Conservation (phyloP, 2,113 vertebrate genomes). For the Nesoenas mayeri region DNA sequence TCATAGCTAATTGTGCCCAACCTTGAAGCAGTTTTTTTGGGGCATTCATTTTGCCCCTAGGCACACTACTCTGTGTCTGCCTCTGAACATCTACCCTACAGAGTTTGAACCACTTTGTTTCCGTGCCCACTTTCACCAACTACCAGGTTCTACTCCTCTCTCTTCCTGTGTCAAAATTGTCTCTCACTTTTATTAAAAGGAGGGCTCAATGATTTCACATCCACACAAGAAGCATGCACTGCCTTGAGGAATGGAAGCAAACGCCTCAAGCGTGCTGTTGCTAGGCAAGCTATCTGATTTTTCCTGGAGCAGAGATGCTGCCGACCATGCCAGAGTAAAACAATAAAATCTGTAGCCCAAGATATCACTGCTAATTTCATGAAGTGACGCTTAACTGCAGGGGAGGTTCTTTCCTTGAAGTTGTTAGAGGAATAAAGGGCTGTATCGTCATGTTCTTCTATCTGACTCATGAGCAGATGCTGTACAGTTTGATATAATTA, state of each 20-base stretch:
- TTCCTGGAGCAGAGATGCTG: not conserved
- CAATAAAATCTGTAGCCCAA: constrained; percentile 9
- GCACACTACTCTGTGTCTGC: not conserved
- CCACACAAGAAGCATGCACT: not conserved
- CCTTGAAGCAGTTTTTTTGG: not conserved
- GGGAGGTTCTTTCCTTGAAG: constrained; percentile 45
- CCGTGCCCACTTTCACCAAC: not conserved
- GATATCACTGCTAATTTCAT: constrained; percentile 24
- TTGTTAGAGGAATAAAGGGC: constrained; percentile 12
- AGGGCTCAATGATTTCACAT: not conserved
- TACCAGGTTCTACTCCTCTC: not conserved
- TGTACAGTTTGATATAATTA: constrained; percentile 39
- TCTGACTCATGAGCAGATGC: constrained; percentile 57
- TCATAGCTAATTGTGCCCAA: not conserved
- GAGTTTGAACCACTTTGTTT: not conserved
- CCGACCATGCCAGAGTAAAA: not conserved
- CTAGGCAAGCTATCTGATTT: not conserved
- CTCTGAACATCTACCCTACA: not conserved
- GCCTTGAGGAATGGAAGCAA: not conserved
- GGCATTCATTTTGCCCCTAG: not conserved
- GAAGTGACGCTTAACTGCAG: constrained; percentile 47
- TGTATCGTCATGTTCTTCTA: constrained; percentile 40
- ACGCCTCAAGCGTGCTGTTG: not conserved
- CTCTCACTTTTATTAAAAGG: not conserved
- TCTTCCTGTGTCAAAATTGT: not conserved